Evolutionary conservation across 2,797 vertebrate genomes (phyloP).

Genomic region (Tragopan temminckii): DNA sequence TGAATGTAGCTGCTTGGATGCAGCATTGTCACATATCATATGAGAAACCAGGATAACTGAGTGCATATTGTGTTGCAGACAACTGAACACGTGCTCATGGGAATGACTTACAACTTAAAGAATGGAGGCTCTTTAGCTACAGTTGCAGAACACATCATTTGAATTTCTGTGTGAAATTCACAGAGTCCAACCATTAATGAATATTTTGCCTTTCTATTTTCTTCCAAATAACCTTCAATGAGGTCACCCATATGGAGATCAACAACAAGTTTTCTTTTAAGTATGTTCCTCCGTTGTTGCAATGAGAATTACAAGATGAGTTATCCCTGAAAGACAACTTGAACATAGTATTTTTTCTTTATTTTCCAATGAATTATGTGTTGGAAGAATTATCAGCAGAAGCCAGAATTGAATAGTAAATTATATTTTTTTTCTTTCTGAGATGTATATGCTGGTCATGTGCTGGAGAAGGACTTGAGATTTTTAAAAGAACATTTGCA

Average conservation of each 20-base stretch:
- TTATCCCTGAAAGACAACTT: conserved; percentile 34
- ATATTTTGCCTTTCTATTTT: conserved; percentile 33
- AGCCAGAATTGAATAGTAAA: conserved; percentile 42
- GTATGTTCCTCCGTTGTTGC: conserved; percentile 34
- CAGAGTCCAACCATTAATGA: conserved; percentile 30
- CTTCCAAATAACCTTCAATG: conserved; percentile 37
- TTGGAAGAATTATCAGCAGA: conserved; percentile 52
- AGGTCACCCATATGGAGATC: conserved; percentile 57
- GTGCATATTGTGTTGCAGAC: not conserved
- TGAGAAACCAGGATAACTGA: not conserved
- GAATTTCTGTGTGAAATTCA: conserved; percentile 19
- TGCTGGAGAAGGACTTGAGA: not conserved
- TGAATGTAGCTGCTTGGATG: not conserved
- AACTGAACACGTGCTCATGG: not conserved
- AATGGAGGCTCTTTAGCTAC: not conserved
- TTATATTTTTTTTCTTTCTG: not conserved
- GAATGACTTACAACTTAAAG: not conserved
- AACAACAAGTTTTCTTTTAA: conserved; percentile 39
- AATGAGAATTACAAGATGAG: conserved; percentile 58
- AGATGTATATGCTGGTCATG: not conserved
- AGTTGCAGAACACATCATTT: conserved; percentile 14
- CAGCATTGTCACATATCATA: not conserved
- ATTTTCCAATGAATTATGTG: conserved; percentile 36
- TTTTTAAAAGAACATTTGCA: conserved; percentile 32
- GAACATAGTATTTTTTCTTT: conserved; percentile 36